A percentile compares a stretch with the other conserved stretches of the same genome.
Evolutionary conservation across 1,140 invertebrate genomes (phyloP).

Genomic region (Drosophila equinoxialis): DNA sequence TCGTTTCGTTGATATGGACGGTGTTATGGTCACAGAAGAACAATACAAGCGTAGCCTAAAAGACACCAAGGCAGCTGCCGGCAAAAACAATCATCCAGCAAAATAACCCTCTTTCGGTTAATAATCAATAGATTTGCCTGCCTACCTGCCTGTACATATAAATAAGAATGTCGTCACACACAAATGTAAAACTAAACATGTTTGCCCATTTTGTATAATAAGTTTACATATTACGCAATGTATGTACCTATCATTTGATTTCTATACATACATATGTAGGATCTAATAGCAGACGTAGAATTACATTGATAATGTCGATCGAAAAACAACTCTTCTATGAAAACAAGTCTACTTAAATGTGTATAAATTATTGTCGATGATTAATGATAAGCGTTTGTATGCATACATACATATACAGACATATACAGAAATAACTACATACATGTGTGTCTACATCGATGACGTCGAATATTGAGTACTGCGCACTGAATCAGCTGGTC

Average conservation of each 20-base stretch:
- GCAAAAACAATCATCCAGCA: background rate
- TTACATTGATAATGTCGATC: background rate
- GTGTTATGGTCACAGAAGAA: slow-evolving; percentile 49
- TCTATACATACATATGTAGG: background rate
- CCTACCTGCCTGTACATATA: background rate
- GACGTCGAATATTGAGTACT: slow-evolving; percentile 1
- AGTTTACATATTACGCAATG: background rate
- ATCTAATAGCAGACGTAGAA: background rate
- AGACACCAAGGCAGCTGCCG: background rate
- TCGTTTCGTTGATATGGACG: slow-evolving; percentile 53
- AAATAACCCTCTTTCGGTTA: too few relatives aligned
- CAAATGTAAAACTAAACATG: background rate
- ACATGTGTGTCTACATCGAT: background rate
- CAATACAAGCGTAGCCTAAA: slow-evolving; percentile 40
- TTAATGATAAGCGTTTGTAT: background rate
- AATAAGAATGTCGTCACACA: background rate
- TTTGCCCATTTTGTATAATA: background rate
- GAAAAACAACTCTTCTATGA: background rate
- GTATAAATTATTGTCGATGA: background rate
- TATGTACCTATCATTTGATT: background rate
- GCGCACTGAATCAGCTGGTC: slow-evolving; percentile 6
- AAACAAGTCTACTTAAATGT: background rate
- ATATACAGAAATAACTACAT: background rate
- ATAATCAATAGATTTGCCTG: background rate
- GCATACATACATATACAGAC: background rate